phyloP scores from a whole-genome alignment of 2,797 vertebrate species.

The Rhincodon typus region DNA sequence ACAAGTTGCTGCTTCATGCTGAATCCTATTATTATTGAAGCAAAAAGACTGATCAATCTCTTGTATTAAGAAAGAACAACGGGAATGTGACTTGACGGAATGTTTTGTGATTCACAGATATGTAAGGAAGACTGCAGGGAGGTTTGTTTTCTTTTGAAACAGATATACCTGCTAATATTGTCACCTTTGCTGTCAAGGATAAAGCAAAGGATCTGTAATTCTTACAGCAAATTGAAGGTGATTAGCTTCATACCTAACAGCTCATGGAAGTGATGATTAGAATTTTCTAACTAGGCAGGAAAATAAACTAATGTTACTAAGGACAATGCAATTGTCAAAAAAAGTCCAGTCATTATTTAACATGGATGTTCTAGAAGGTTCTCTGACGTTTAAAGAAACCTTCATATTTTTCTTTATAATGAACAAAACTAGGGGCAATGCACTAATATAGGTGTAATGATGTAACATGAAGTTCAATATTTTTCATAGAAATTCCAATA shows the following conservation, averaged over 20 bases:
- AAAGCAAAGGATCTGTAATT: not conserved
- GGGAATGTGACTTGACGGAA: not conserved
- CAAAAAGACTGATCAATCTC: not conserved
- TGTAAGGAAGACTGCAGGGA: not conserved
- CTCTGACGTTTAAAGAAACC: not conserved
- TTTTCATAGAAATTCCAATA: not conserved
- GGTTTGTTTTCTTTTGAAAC: not conserved
- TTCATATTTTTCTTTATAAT: not conserved
- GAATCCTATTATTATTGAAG: not conserved
- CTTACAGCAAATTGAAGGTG: not conserved
- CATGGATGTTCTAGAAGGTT: not conserved
- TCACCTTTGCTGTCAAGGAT: not conserved
- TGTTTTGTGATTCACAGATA: not conserved
- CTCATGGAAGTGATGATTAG: not conserved
- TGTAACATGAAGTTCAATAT: not conserved
- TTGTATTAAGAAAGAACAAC: not conserved
- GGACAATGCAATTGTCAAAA: not conserved
- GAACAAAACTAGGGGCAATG: not conserved
- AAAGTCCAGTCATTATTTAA: not conserved
- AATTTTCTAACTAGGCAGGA: not conserved
- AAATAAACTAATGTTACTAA: slow-evolving; percentile 1
- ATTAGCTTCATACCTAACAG: not conserved
- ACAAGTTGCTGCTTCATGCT: not conserved
- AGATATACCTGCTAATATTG: not conserved
- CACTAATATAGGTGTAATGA: not conserved